These are phyloP conservation scores for Caradrina clavipalpis DNA, from an alignment of 2,888 invertebrate genomes.

Conservation along the genomic window DNA sequence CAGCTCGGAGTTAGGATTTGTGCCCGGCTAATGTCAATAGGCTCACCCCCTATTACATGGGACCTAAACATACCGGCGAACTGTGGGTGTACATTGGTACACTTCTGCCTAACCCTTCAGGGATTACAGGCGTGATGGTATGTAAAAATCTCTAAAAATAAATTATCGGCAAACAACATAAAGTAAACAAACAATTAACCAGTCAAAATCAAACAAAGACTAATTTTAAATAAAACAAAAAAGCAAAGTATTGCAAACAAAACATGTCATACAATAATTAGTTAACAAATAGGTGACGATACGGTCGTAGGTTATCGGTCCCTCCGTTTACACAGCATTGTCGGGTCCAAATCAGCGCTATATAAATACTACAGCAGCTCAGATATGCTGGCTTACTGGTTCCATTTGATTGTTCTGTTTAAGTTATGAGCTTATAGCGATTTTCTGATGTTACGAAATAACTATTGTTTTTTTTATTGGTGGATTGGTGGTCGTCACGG, in stretches of 20 bases:
- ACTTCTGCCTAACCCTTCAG: no score
- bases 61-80: no score
- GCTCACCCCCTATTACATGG: no score
- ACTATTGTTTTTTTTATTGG: neutral
- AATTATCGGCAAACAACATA: neutral
- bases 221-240: conserved; percentile 30
- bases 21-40: no score
- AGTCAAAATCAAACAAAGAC: conserved; percentile 16
- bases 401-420: conserved; percentile 52
- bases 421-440: conserved; percentile 63
- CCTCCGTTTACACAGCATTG: conserved; percentile 78
- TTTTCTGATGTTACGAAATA: neutral
- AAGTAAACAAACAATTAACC: neutral
- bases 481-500: no score
- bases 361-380: conserved; percentile 80
- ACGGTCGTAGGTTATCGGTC: conserved; percentile 79
- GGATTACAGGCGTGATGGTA: no score
- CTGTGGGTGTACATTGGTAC: no score
- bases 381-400: conserved; percentile 73
- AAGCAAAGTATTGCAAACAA: conserved; percentile 44
- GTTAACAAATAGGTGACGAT: conserved; percentile 72
- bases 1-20: no score
- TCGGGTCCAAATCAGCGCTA: conserved; percentile 81
- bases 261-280: conserved; percentile 69
- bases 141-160: no score